These are phyloP conservation scores for Exaiptasia diaphana DNA, from an alignment of 64 coral and sea anemone genomes.

Conservation along the genomic window DNA sequence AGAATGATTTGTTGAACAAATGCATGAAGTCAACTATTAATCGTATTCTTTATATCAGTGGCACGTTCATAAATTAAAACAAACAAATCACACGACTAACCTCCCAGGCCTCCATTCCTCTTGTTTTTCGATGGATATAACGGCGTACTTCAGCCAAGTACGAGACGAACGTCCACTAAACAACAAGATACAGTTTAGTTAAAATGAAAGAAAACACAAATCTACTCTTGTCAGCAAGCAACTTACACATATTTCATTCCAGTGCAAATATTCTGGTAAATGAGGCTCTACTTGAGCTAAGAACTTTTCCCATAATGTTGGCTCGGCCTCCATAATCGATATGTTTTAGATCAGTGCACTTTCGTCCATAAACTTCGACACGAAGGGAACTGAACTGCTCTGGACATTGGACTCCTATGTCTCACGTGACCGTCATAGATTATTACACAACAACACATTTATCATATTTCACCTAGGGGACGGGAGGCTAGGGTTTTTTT, in stretches of 20 bases:
- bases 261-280: slow-evolving; percentile 92
- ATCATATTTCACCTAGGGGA: neutral
- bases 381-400: no score
- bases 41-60: no score
- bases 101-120: slow-evolving; percentile 97
- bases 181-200: neutral
- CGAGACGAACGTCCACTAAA: slow-evolving; percentile 94
- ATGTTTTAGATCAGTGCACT: no score
- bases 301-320: slow-evolving; percentile 78
- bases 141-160: slow-evolving; percentile 92
- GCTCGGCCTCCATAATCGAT: no score
- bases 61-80: no score
- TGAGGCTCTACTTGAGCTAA: slow-evolving; percentile 86
- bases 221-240: no score
- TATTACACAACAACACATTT: neutral
- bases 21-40: no score
- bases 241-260: slow-evolving; percentile 99
- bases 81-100: no score
- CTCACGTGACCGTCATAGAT: slow-evolving; percentile 29
- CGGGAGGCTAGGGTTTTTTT: neutral
- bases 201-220: neutral
- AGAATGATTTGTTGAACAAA: no score
- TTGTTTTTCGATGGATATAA: slow-evolving; percentile 92
- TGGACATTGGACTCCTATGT: no score
- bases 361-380: no score